These are phyloP conservation scores for Halcyon badia DNA, from an alignment of 2,797 vertebrate species.

Conservation along the genomic window DNA sequence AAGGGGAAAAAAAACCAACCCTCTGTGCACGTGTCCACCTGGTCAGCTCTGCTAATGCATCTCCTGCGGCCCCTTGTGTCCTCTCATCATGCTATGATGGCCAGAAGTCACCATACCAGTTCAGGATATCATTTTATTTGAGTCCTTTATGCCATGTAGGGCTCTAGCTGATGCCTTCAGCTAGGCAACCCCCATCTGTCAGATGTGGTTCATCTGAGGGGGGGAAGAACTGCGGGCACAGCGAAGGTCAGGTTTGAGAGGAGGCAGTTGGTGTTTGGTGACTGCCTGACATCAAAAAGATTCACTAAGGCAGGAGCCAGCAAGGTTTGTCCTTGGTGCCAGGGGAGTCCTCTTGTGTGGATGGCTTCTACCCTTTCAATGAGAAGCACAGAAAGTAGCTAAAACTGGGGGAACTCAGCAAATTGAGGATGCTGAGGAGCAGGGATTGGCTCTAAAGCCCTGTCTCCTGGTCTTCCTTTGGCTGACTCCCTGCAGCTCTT, in stretches of 20 bases:
- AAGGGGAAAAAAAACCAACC: rapidly evolving
- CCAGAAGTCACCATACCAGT: not conserved
- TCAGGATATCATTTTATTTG: not conserved
- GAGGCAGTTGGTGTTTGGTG: not conserved
- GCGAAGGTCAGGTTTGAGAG: not conserved
- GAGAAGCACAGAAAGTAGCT: not conserved
- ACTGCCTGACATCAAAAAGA: not conserved
- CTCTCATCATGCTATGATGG: not conserved
- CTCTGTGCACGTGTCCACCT: not conserved
- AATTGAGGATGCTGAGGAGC: not conserved
- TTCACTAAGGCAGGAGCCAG: not conserved
- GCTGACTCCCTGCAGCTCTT: not conserved
- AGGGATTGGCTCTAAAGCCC: not conserved
- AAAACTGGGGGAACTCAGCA: not conserved
- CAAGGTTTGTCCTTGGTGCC: not conserved
- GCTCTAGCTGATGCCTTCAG: not conserved
- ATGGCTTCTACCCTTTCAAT: not conserved
- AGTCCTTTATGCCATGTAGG: not conserved
- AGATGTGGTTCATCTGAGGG: not conserved
- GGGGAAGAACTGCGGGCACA: not conserved
- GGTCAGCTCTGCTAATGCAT: not conserved
- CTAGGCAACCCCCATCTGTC: not conserved
- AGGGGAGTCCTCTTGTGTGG: not conserved
- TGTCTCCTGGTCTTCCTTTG: not conserved
- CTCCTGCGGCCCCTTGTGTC: not conserved